phyloP scores from a whole-genome alignment of 2,888 invertebrate genomes.

The Eucera pruinosa region DNA sequence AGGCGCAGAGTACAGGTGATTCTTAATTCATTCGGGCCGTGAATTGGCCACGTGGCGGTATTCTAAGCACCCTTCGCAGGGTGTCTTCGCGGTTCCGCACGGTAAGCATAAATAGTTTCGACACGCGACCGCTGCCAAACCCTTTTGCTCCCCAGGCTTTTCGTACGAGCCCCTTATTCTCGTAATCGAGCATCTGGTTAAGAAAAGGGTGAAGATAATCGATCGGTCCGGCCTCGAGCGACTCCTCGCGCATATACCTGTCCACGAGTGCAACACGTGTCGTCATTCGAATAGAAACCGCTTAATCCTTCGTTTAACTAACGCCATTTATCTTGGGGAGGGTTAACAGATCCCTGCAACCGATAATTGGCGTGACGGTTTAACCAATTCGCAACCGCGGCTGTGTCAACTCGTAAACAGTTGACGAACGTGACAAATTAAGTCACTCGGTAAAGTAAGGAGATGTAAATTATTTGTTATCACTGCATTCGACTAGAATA shows the following conservation, averaged over 20 bases:
- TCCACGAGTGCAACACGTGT: slow-evolving; percentile 64
- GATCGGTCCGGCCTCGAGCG: slow-evolving; percentile 66
- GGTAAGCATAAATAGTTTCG: slow-evolving; percentile 77
- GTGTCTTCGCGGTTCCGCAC: slow-evolving; percentile 71
- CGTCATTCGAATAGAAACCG: slow-evolving; percentile 40
- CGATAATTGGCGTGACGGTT: neutral
- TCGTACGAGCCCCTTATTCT: slow-evolving; percentile 65
- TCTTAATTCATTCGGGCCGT: slow-evolving; percentile 47
- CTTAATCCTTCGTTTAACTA: slow-evolving; percentile 15
- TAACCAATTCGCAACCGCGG: no score
- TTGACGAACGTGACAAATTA: no score
- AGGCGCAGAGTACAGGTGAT: slow-evolving; percentile 32
- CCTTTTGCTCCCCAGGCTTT: slow-evolving; percentile 69
- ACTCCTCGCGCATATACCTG: slow-evolving; percentile 63
- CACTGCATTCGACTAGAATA: no score
- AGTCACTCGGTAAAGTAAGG: no score
- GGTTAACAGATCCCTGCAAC: neutral
- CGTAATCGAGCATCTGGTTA: slow-evolving; percentile 70
- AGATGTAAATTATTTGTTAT: no score
- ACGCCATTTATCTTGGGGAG: slow-evolving; percentile 14
- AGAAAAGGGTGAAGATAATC: slow-evolving; percentile 78
- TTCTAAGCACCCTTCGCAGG: slow-evolving; percentile 73
- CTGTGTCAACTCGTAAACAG: no score
- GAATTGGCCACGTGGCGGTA: slow-evolving; percentile 66
- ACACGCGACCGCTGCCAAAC: slow-evolving; percentile 76